Conservation (phyloP, 2,797 vertebrate genomes). For the Pristis pectinata region DNA sequence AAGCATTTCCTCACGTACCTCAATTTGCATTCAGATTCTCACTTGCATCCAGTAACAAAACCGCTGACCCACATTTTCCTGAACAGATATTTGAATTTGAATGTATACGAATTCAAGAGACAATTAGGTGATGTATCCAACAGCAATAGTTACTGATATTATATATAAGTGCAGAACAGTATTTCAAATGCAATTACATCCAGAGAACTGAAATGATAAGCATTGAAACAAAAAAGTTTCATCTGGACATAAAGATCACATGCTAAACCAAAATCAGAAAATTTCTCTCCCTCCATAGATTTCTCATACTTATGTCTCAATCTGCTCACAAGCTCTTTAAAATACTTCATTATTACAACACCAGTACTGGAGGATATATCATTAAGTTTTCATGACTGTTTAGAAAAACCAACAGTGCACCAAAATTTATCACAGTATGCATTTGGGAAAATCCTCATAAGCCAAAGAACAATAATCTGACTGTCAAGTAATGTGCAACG, state of each 20-base stretch:
- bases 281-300: neutral
- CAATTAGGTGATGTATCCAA: neutral
- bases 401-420: neutral
- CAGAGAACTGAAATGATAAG: neutral
- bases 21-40: neutral
- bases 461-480: neutral
- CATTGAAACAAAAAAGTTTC: neutral
- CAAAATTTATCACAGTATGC: neutral
- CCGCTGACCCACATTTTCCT: neutral
- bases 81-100: neutral
- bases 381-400: neutral
- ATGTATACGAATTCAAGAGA: neutral
- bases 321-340: neutral
- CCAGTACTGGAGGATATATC: neutral
- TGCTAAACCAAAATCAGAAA: neutral
- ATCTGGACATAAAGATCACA: neutral
- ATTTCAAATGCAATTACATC: neutral
- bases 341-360: neutral
- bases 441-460: neutral
- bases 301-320: neutral
- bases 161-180: neutral
- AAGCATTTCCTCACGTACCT: neutral
- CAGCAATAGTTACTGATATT: neutral
- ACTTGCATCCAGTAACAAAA: neutral
- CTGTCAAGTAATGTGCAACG: neutral